These are phyloP conservation scores for Amphiprion clarkii DNA, from an alignment of 2,797 vertebrate genomes.

Conservation along the genomic window DNA sequence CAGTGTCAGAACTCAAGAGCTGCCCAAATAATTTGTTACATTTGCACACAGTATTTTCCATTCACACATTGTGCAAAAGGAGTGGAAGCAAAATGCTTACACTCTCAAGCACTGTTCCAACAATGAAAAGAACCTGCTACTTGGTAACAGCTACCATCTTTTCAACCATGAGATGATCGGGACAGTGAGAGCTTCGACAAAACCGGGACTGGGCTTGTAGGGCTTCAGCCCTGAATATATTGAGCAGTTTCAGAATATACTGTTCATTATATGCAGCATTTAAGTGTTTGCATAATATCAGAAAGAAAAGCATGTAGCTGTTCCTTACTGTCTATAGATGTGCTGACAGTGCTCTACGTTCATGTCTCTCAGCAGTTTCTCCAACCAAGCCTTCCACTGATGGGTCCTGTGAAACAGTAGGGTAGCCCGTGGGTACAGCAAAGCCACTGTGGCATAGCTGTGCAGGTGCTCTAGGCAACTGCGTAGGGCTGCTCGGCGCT, in stretches of 20 bases:
- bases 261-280: background rate
- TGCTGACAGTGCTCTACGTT: slow-evolving; percentile 93
- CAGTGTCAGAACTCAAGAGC: too few species aligned
- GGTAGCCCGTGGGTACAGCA: slow-evolving; percentile 94
- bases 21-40: too few species aligned
- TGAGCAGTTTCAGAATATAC: background rate
- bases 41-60: too few species aligned
- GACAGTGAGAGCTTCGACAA: background rate
- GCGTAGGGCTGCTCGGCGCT: slow-evolving; percentile 91
- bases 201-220: background rate
- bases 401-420: slow-evolving; percentile 93
- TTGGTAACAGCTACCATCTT: background rate
- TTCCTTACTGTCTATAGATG: slow-evolving; percentile 92
- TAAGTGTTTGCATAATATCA: background rate
- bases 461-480: slow-evolving; percentile 96
- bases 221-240: background rate
- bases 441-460: slow-evolving; percentile 96
- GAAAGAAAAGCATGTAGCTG: background rate
- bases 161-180: background rate
- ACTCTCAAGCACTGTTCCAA: too few species aligned
- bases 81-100: too few species aligned
- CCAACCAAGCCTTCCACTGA: slow-evolving; percentile 98
- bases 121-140: too few species aligned
- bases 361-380: slow-evolving; percentile 94
- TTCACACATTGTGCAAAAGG: too few species aligned